Evolutionary conservation across 1,140 invertebrate genomes (phyloP), one percentile per base, ranked within the genome.

Genomic region (Drosophila virilis): DNA sequence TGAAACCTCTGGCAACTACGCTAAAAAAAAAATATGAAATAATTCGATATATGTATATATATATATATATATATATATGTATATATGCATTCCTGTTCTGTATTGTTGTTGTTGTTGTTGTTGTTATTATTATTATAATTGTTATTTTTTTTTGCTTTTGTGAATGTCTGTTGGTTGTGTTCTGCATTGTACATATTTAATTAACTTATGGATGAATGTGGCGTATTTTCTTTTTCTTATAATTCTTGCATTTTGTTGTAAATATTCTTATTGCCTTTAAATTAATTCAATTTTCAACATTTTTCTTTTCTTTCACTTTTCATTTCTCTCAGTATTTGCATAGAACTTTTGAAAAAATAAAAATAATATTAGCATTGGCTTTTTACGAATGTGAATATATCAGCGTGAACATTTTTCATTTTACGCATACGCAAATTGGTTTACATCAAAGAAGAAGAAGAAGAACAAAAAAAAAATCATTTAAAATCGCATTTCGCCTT

Each of bases 201-300:
- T 62, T 62, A 48, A 64, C 38, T 55, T 88, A 88, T 88, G 84
- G 84, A 88, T 88, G 84, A 88, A 89, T 88, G 84, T 89, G 84
- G 84, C 84, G 64, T 71, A 40, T 78, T 72, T 82, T 82, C 79
- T 82, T 82, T 83, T 77, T 74, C 65, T 62, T 70, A 9, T n/a
- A 17, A 67, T 51, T 67, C 45, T 67, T 54, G 60, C 35, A 10
- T 43, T 28, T 42, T 48, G 6, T 64, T 48, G 72, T 17, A 45
- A 62, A 51, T 61, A 60, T 68, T 57, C 54, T 65, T 60, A 64
- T 60, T 46, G 35, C 17, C 52, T 72, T 80, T 46, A 40, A 80
- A 66, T 68, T 58, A 70, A 82, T 64, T 45, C 71, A 59, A 70
- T 54, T 69, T 81, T 76, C 60, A 67, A 86, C 67, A 82, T 84